Percentiles rank a stretch among this genome's conserved stretches.
Evolutionary conservation across 2,113 vertebrate species (phyloP).

Genomic region (Scomber colias): DNA sequence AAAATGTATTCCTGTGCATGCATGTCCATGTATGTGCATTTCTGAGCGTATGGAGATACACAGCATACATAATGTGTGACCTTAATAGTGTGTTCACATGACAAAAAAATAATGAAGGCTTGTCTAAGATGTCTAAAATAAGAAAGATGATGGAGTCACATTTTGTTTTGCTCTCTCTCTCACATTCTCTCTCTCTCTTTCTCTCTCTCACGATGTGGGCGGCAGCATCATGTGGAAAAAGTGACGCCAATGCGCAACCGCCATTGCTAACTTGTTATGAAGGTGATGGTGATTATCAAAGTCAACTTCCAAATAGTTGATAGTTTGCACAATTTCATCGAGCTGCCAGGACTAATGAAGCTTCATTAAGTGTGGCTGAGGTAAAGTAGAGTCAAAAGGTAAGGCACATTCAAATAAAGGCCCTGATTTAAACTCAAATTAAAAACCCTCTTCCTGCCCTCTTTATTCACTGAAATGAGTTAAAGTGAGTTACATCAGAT

Average conservation of each 20-base stretch:
- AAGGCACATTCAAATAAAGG: no score
- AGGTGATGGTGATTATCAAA: slow-evolving; percentile 1
- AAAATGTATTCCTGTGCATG: no score
- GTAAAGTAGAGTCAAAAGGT: no score
- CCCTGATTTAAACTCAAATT: no score
- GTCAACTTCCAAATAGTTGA: slow-evolving; percentile 14
- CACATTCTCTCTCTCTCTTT: not conserved
- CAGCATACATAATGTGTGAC: not conserved
- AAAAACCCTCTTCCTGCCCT: not conserved
- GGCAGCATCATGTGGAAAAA: not conserved
- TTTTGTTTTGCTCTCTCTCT: no score
- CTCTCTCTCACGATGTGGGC: not conserved
- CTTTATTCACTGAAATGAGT: not conserved
- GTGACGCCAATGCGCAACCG: not conserved
- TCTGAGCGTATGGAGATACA: no score
- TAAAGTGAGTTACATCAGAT: not conserved
- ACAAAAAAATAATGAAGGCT: not conserved
- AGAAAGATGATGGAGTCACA: no score
- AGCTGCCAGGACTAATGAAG: no score
- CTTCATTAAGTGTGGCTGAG: no score
- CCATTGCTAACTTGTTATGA: not conserved
- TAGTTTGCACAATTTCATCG: not conserved
- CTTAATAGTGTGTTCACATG: not conserved
- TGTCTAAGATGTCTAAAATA: no score
- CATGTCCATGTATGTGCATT: no score